Evolutionary conservation across 2,797 vertebrate species (phyloP).

Genomic region (Pseudomugil tenellus): DNA sequence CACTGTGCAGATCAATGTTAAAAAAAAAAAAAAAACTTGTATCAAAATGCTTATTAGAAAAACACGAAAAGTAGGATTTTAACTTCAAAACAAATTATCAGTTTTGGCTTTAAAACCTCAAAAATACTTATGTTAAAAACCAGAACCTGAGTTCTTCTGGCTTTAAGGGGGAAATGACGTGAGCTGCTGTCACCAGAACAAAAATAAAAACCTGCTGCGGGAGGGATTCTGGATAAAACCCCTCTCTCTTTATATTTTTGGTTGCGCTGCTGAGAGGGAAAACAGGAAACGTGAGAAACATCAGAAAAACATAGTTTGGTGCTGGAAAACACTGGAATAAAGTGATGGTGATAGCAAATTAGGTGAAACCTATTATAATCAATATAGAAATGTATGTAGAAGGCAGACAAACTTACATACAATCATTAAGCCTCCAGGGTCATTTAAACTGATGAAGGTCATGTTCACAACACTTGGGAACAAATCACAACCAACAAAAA

Average conservation of each 20-base stretch:
- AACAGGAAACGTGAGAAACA: conserved; percentile 24
- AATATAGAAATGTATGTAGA: conserved; percentile 55
- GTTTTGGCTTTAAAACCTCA: conserved; percentile 13
- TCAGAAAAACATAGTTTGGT: neutral
- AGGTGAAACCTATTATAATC: too few species aligned
- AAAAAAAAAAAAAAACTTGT: too few species aligned
- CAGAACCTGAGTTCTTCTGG: conserved; percentile 5
- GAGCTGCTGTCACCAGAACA: conserved; percentile 12
- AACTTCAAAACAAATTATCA: neutral
- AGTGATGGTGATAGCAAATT: conserved; percentile 16
- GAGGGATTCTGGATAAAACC: conserved; percentile 43
- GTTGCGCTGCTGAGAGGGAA: conserved; percentile 73
- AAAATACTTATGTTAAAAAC: neutral
- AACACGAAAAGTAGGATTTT: conserved; percentile 12
- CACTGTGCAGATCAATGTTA: conserved; percentile 3
- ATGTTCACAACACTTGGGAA: conserved; percentile 49
- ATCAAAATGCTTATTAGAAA: conserved; percentile 1
- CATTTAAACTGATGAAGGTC: conserved; percentile 33
- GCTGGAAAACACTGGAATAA: conserved; percentile 10
- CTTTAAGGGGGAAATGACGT: neutral
- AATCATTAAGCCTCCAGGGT: conserved; percentile 48
- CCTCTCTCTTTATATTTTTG: conserved; percentile 69
- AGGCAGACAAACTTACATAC: conserved; percentile 60
- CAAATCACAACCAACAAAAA: conserved; percentile 54
- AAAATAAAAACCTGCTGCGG: conserved; percentile 16